phyloP scores from a whole-genome alignment of 2,113 vertebrate species.

The Sinocyclocheilus anophthalmus region DNA sequence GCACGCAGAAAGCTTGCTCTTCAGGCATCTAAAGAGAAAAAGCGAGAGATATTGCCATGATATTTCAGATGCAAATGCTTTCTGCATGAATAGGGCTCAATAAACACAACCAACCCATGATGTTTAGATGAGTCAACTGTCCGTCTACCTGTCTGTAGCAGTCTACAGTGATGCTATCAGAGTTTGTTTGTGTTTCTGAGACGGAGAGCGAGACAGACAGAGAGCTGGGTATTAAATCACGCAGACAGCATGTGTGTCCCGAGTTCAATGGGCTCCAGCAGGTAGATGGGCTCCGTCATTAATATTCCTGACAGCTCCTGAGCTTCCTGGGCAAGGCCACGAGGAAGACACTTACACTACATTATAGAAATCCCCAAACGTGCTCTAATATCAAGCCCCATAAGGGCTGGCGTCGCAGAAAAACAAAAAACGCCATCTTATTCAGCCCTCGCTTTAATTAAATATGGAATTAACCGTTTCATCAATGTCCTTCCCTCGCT shows the following conservation, averaged over 20 bases:
- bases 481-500: not conserved
- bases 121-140: slow-evolving; percentile 1
- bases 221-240: slow-evolving; percentile 62
- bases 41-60: not conserved
- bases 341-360: slow-evolving; percentile 22
- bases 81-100: not conserved
- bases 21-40: slow-evolving; percentile 89
- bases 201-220: slow-evolving; percentile 18
- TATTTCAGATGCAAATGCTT: not conserved
- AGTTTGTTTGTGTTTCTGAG: slow-evolving; percentile 32
- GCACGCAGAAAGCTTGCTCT: slow-evolving; percentile 95
- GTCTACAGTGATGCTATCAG: slow-evolving; percentile 4
- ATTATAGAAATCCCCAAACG: slow-evolving; percentile 38
- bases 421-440: slow-evolving; percentile 4
- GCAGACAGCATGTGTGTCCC: slow-evolving; percentile 56
- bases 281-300: slow-evolving; percentile 60
- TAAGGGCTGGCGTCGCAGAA: not conserved
- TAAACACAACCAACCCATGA: not conserved
- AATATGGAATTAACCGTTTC: slow-evolving; percentile 20
- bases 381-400: slow-evolving; percentile 8
- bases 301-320: slow-evolving; percentile 62
- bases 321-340: slow-evolving; percentile 53
- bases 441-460: slow-evolving; percentile 9
- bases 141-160: not conserved
- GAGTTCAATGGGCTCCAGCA: slow-evolving; percentile 58